phyloP scores from a whole-genome alignment of 2,888 invertebrate species.

The Aphrophora alni region DNA sequence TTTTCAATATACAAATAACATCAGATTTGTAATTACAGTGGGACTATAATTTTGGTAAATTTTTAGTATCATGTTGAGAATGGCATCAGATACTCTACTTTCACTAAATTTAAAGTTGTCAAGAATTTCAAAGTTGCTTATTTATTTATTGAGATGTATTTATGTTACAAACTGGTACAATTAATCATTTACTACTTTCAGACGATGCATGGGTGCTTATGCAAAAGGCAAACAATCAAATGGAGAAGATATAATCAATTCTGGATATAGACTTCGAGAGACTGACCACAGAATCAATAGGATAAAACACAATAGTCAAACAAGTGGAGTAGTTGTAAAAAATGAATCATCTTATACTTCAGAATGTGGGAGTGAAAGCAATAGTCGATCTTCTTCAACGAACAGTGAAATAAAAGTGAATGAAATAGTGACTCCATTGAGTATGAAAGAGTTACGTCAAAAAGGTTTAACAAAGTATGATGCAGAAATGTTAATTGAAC shows the following conservation, averaged over 20 bases:
- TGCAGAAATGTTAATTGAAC: slow-evolving; percentile 84
- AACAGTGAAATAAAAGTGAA: slow-evolving; percentile 38
- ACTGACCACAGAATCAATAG: slow-evolving; percentile 93
- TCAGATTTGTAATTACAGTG: no score
- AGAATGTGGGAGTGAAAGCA: slow-evolving; percentile 28
- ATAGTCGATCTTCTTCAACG: slow-evolving; percentile 42
- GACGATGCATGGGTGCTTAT: slow-evolving; percentile 86
- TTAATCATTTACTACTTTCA: slow-evolving; percentile 51
- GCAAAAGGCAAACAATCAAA: slow-evolving; percentile 66
- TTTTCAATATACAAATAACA: no score
- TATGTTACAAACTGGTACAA: no score
- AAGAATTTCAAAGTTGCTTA: no score
- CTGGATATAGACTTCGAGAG: slow-evolving; percentile 88
- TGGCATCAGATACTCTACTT: no score
- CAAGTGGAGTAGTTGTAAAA: slow-evolving; percentile 10
- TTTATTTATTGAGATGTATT: neutral
- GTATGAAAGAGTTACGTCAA: slow-evolving; percentile 82
- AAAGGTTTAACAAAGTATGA: slow-evolving; percentile 89
- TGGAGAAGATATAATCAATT: slow-evolving; percentile 65
- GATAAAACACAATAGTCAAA: slow-evolving; percentile 68
- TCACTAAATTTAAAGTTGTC: no score
- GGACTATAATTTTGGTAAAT: no score
- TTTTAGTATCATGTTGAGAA: no score
- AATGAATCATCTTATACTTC: slow-evolving; percentile 32
- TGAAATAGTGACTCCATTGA: slow-evolving; percentile 70